phyloP scores from a whole-genome alignment of 2,113 vertebrate species.

The Okapia johnstoni region DNA sequence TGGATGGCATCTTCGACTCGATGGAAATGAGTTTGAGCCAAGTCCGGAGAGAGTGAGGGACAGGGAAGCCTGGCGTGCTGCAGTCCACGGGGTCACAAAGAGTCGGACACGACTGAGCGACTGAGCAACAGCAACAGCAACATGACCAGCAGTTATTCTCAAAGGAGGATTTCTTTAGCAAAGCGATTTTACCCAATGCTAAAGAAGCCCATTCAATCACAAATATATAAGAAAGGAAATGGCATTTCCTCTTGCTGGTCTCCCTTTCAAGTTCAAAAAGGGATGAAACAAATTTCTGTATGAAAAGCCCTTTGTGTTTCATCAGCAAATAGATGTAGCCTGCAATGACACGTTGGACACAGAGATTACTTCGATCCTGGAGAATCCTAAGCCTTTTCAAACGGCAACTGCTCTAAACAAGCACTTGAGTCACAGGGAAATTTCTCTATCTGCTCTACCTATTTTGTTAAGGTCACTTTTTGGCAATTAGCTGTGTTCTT shows the following conservation, averaged over 20 bases:
- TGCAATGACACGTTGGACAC: neutral
- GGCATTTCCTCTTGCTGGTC: constrained; percentile 32
- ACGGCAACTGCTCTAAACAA: neutral
- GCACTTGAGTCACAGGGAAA: neutral
- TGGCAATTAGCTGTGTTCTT: rapidly evolving
- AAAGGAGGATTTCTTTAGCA: constrained; percentile 65
- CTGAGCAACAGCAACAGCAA: neutral
- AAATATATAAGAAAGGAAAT: constrained; percentile 15
- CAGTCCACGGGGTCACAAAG: neutral
- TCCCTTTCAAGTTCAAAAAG: neutral
- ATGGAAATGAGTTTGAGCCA: neutral
- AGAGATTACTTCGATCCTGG: neutral
- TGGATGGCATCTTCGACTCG: neutral
- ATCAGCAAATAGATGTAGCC: neutral
- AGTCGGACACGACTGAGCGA: rapidly evolving
- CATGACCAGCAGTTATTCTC: constrained; percentile 23
- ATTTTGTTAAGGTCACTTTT: neutral
- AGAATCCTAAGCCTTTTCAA: constrained; percentile 9
- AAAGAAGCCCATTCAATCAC: constrained; percentile 41
- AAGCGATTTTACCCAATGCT: constrained; percentile 44
- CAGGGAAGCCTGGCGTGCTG: neutral
- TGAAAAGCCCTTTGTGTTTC: neutral
- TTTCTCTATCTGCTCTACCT: neutral
- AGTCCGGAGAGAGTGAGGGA: neutral
- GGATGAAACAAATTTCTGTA: neutral